Evolutionary conservation across 2,888 invertebrate species (phyloP), one percentile per base, ranked within the genome.

Genomic region (Artemia sinica): DNA sequence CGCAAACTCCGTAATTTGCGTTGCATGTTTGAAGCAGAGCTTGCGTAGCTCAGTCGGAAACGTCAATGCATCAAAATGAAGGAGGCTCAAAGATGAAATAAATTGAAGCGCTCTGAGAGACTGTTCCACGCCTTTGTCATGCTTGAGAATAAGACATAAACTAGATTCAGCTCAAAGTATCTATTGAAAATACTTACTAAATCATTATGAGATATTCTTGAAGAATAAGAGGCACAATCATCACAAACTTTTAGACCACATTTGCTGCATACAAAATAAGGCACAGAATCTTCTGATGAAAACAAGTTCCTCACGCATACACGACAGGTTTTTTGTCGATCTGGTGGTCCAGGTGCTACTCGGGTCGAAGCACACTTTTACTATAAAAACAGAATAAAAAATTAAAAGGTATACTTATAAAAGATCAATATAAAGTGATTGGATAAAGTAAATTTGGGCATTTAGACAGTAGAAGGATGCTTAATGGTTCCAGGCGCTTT

Each of bases 151-250:
- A 41, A 2, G 6, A 4, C 3, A 41, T 6, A 41, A 41, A 41
- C 6, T 41, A 41, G 41, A 41, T 41, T 41, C 41, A 41, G 41
- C 6, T 41, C 41, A 41, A 41, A 2, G 41, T 41, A 41, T 41
- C 3, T 41, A 41, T 41, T 41, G 41, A 41, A 41, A 41, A 41
- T n/a, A 58, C 63, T 58, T 58, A 58, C 63, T 28, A 58, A 28
- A 18, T 58, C 63, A 58, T n/a, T 58, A 18, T 11, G 14, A 9
- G 63, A 58, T 10, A 58, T n/a, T 18, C 63, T 58, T 58, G 63
- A 58, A 58, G 63, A 58, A 58, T 58, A 58, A 18, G 63, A 58
- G 63, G 63, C 63, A 58, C 63, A 58, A 28, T 58, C 63, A 58
- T 58, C 63, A 58, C 63, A 58, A 58, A 58, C 28, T 58, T 58